Evolutionary conservation across 2,797 vertebrate genomes (phyloP).

Genomic region (Sebastes baramenuke): DNA sequence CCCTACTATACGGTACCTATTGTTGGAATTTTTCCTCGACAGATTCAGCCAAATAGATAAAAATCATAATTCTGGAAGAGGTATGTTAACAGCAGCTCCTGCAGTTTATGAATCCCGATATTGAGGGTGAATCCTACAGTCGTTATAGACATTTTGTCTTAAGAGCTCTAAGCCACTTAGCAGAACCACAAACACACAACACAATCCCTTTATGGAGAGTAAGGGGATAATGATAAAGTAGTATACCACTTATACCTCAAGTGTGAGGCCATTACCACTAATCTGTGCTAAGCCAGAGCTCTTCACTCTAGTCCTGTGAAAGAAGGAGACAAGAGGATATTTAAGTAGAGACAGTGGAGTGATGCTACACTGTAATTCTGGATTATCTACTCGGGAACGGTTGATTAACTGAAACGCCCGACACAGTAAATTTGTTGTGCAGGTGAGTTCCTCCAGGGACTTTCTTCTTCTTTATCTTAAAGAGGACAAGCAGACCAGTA

Average conservation of each 20-base stretch:
- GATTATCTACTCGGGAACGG: not conserved
- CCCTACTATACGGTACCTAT: too few species aligned
- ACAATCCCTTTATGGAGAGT: conserved; percentile 20
- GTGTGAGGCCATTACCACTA: conserved; percentile 36
- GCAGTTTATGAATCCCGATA: not conserved
- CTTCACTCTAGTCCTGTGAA: conserved; percentile 25
- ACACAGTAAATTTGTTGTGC: not conserved
- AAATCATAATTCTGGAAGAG: too few species aligned
- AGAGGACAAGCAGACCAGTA: conserved; percentile 7
- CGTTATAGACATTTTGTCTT: not conserved
- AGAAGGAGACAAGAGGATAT: conserved; percentile 16
- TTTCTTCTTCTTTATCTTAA: conserved; percentile 12
- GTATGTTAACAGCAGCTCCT: not conserved
- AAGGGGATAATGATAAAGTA: conserved; percentile 41
- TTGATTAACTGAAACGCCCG: conserved; percentile 9
- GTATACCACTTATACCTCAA: conserved; percentile 13
- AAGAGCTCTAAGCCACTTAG: conserved; percentile 28
- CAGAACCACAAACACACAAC: conserved; percentile 39
- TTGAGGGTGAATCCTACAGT: not conserved
- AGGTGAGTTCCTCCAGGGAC: conserved; percentile 8
- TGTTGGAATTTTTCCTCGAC: too few species aligned
- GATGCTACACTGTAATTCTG: not conserved
- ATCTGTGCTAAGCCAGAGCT: conserved; percentile 39
- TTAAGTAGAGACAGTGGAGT: conserved; percentile 14
- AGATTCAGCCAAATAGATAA: too few species aligned